Evolutionary conservation across 2,888 invertebrate genomes (phyloP).

Genomic region (Cephonodes hylas): DNA sequence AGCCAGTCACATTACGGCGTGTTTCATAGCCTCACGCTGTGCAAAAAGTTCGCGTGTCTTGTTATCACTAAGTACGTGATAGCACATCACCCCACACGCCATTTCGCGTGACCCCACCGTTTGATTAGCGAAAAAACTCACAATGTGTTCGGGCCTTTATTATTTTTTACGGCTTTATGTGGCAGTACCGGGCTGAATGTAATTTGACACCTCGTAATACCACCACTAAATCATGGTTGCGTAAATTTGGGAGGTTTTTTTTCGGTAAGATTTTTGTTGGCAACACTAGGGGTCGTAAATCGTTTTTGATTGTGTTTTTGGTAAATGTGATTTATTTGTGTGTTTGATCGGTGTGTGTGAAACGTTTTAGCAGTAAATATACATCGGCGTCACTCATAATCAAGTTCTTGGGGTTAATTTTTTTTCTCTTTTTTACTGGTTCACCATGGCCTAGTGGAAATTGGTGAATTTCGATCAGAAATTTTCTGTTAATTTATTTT

Average conservation of each 20-base stretch:
- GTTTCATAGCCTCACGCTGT: conserved; percentile 3
- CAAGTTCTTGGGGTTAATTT: too few relatives aligned
- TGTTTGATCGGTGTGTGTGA: not conserved
- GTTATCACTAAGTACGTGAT: conserved; percentile 34
- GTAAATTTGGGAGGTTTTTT: not conserved
- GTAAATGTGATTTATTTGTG: not conserved
- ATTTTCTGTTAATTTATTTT: too few relatives aligned
- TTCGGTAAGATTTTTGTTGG: not conserved
- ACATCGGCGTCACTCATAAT: too few relatives aligned
- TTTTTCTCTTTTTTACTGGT: too few relatives aligned
- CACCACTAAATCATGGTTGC: conserved; percentile 6
- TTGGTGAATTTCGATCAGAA: too few relatives aligned
- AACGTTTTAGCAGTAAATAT: not conserved
- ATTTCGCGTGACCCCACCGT: conserved; percentile 44
- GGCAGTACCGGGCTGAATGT: not conserved
- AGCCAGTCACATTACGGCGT: not conserved
- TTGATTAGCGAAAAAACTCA: conserved; percentile 34
- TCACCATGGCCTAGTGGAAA: too few relatives aligned
- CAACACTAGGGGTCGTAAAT: not conserved
- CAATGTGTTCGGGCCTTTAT: conserved; percentile 14
- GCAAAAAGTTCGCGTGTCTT: conserved; percentile 38
- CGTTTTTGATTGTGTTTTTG: not conserved
- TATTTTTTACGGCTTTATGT: conserved; percentile 14
- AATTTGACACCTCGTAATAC: conserved; percentile 12
- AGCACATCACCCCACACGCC: conserved; percentile 36